phyloP scores from a whole-genome alignment of 2,113 vertebrate species.

The Heloderma charlesbogerti region DNA sequence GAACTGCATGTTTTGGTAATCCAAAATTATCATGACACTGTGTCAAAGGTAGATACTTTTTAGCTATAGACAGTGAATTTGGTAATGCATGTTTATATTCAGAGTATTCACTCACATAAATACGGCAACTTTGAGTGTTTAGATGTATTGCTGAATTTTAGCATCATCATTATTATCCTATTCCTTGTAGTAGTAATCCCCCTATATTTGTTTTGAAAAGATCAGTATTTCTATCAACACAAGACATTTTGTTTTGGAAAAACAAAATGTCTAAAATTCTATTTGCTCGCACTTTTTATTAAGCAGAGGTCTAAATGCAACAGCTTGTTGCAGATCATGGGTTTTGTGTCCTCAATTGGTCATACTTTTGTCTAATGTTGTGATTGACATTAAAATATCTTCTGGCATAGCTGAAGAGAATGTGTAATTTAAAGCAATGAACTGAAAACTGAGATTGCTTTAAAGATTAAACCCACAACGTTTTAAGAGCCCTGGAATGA shows the following conservation, averaged over 20 bases:
- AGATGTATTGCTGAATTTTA: neutral
- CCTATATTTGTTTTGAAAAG: neutral
- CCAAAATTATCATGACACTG: neutral
- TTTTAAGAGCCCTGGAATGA: conserved; percentile 32
- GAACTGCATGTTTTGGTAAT: conserved; percentile 46
- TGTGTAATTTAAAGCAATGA: neutral
- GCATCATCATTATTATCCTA: neutral
- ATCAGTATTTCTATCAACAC: too few species aligned
- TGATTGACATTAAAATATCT: neutral
- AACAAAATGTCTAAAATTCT: neutral
- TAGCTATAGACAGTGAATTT: neutral
- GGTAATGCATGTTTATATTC: neutral
- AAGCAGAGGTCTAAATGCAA: neutral
- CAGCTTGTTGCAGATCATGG: neutral
- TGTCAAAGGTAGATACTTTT: conserved; percentile 36
- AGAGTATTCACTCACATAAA: neutral
- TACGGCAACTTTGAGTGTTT: neutral
- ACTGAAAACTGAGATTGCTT: conserved; percentile 9
- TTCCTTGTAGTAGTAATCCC: neutral
- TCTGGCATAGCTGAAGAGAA: conserved; percentile 2
- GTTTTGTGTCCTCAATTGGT: conserved; percentile 13
- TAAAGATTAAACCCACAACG: conserved; percentile 38
- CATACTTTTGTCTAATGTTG: neutral
- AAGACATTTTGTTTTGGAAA: too few species aligned
- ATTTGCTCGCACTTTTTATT: neutral